phyloP scores from a whole-genome alignment of 1,140 invertebrate genomes.

The Schlechtendalia chinensis region DNA sequence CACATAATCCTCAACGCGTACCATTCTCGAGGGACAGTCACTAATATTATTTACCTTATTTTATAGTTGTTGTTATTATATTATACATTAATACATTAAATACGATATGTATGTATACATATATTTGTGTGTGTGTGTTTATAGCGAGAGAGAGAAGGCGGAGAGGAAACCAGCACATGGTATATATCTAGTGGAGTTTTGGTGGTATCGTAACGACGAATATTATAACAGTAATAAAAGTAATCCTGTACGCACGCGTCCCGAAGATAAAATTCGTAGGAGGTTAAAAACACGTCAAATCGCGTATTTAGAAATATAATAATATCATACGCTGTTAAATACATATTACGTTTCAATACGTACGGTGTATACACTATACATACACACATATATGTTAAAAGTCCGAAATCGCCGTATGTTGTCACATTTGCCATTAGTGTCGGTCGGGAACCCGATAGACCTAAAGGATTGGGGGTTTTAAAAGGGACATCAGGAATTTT shows the following conservation, averaged over 20 bases:
- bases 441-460: too few species aligned
- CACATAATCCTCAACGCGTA: slow-evolving; percentile 20
- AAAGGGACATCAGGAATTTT: too few species aligned
- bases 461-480: too few species aligned
- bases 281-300: background rate
- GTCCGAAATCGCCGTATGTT: too few species aligned
- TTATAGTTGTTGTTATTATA: slow-evolving; percentile 45
- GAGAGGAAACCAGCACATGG: background rate
- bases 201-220: slow-evolving; percentile 2
- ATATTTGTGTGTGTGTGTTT: too few species aligned
- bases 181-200: too few species aligned
- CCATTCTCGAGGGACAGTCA: slow-evolving; percentile 9
- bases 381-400: too few species aligned
- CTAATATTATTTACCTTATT: slow-evolving; percentile 46
- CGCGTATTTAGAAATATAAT: background rate
- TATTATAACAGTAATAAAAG: slow-evolving; percentile 16
- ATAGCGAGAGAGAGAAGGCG: background rate
- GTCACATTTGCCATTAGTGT: too few species aligned
- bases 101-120: background rate
- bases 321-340: too few species aligned
- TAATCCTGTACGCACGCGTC: slow-evolving; percentile 2
- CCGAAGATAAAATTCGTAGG: slow-evolving; percentile 7
- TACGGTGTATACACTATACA: too few species aligned
- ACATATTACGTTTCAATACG: too few species aligned
- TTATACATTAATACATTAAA: slow-evolving; percentile 28